Base-by-base conservation (phyloP, 2,888 invertebrate species). In the Myopa testacea region DNA sequence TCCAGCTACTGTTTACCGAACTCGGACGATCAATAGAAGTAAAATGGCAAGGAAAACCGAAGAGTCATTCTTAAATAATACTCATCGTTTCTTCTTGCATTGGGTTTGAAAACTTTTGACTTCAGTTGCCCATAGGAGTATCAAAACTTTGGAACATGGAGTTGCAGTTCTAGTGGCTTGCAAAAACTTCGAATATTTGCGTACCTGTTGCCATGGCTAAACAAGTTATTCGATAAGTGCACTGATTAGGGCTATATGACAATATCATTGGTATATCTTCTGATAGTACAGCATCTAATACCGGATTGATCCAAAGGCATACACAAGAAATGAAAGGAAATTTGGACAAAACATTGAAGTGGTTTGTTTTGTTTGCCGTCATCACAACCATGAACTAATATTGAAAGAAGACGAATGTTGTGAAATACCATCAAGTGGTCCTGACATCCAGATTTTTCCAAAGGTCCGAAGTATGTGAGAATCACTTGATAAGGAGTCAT, bases 281-380 rank as follows among this genome's bases (percentile, higher is more conserved):
- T 71, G 71, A 76, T 78, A 78, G 68, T 73, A 73, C 62, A 74
- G 73, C 76, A 73, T 78, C 55, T 69, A 77, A 75, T 78, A 58
- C 75, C 73, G 38, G 70, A 72, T 19, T 52, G 74, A 75, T 78
- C 69, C 77, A 79, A 70, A 63, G 70, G 65, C 70, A 77, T 77
- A 74, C 63, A 74, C 73, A 72, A 76, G 73, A 76, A 72, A 67
- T 60, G 55, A 78, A 76, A 76, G 68, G 58, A 50, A 50, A 75
- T 50, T 78, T 71, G 71, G 78, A 78, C 75, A 50, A 78, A 75
- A n/a, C n/a, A n/a, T n/a, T n/a, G n/a, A 63, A 75, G 68, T 78
- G 62, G 55, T 76, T 58, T 72, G 73, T 73, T 76, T 70, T 69
- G 63, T 16, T 75, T 75, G 74, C 69, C 69, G 62, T 69, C 69